Conservation (phyloP, 2,797 vertebrate genomes). For the Muscicapa striata region DNA sequence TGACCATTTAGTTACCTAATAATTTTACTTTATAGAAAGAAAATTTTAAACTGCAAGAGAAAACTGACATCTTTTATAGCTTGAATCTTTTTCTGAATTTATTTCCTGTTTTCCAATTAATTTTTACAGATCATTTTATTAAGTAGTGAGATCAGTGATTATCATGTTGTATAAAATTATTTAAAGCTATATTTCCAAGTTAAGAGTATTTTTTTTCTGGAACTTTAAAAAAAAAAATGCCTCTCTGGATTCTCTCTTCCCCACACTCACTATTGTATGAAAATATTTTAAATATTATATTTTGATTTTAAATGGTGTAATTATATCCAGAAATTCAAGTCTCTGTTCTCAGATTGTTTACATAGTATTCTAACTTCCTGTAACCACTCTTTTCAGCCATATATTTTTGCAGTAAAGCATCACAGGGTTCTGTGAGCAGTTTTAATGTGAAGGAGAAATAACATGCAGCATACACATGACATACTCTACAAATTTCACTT, state of each 20-base stretch:
- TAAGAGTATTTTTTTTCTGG: not conserved
- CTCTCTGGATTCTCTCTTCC: not conserved
- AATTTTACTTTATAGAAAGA: not conserved
- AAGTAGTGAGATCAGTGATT: not conserved
- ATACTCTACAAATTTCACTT: not conserved
- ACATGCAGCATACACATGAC: accelerated
- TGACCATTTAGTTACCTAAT: not conserved
- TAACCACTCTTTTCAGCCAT: not conserved
- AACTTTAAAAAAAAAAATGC: not conserved
- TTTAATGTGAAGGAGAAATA: not conserved
- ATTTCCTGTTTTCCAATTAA: not conserved
- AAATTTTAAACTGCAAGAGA: not conserved
- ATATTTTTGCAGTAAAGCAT: not conserved
- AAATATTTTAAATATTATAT: not conserved
- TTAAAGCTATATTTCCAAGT: not conserved
- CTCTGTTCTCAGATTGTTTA: not conserved
- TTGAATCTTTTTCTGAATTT: not conserved
- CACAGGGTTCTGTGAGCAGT: not conserved
- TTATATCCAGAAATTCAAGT: not conserved
- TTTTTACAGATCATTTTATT: not conserved
- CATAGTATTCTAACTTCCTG: not conserved
- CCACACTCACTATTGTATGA: not conserved
- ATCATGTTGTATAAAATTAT: not conserved
- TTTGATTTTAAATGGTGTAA: not conserved
- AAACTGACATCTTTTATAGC: not conserved